Evolutionary conservation across 1,140 invertebrate genomes (phyloP), one percentile per base, ranked within the genome.

Genomic region (Eubasilissa regina): DNA sequence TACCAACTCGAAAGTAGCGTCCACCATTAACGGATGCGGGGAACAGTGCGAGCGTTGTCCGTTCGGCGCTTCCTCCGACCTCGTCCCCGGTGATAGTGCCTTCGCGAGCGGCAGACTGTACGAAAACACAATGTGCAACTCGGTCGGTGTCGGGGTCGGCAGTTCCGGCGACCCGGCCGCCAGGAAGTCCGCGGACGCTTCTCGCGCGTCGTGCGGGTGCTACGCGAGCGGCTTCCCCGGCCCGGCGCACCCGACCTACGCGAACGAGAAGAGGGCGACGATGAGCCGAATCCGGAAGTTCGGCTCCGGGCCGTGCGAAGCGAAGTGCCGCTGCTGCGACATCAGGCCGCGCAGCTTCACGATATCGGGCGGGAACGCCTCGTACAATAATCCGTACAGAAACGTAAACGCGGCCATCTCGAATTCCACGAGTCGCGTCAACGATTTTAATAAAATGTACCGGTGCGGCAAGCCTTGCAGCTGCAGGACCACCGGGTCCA

Each of bases 281-380:
- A 64, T 35, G 25, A 64, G 21, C 11, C 68, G 70, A 19, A 21
- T 56, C 19, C 62, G 53, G 55, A 44, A 48, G 44, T 12, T 35
- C 21, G 64, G 56, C 15, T 45, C 68, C 45, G 25, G 6, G 21
- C 21, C 64, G 1, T 53, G 70, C 58, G 70, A 60, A 79, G 35
- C 62, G 1, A 76, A 77, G 45, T 77, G 80, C 51, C 55, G 35
- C 12, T 81, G 80, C 64, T 81, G 75, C 62, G 45, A 73, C 4
- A 68, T 58, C 43, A 76, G 80, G 21, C 77, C 78, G 7, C 48
- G 80, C 9, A 81, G 80, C 47, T 78, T 77, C 3, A 82, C 80
- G 12, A 53, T 81, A 21, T 81, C 80, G 13, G 76, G 73, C 19
- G 45, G 62, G 13, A 58, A 53, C 51, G 10, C 55, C 25, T 11